These are phyloP conservation scores for Agonopterix alstromeriana DNA, from an alignment of 2,888 invertebrate species.

Conservation along the genomic window DNA sequence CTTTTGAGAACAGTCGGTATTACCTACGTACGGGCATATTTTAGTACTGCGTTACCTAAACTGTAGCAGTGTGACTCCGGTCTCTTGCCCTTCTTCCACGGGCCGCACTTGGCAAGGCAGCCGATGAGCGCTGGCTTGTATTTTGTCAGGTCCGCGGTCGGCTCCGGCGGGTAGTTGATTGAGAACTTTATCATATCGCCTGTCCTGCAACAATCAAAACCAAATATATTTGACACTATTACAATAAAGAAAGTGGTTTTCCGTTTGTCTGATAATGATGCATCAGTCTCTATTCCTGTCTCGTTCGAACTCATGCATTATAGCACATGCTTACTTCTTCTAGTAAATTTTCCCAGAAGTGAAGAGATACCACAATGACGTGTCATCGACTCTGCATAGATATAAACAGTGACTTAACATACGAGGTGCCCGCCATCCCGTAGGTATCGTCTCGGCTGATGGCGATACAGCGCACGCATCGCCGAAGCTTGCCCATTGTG, in stretches of 20 bases:
- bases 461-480: constrained; percentile 85
- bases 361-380: too few species aligned
- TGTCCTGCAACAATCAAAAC: constrained; percentile 38
- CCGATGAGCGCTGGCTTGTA: constrained; percentile 78
- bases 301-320: too few species aligned
- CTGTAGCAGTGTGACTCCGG: constrained; percentile 78
- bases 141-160: constrained; percentile 60
- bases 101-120: constrained; percentile 80
- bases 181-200: constrained; percentile 76
- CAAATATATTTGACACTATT: neutral
- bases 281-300: too few species aligned
- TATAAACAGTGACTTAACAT: constrained; percentile 47
- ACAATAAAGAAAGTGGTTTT: too few species aligned
- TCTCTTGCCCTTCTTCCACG: constrained; percentile 65
- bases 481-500: constrained; percentile 85
- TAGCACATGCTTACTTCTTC: too few species aligned
- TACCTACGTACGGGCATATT: too few species aligned
- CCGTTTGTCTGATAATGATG: too few species aligned
- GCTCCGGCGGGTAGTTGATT: constrained; percentile 74
- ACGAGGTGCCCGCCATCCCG: constrained; percentile 92
- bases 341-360: too few species aligned
- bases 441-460: constrained; percentile 82
- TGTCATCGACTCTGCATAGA: neutral
- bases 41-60: constrained; percentile 47
- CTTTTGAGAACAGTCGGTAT: too few species aligned